phyloP scores from a whole-genome alignment of 2,113 vertebrate species.

The Beaufortia kweichowensis region DNA sequence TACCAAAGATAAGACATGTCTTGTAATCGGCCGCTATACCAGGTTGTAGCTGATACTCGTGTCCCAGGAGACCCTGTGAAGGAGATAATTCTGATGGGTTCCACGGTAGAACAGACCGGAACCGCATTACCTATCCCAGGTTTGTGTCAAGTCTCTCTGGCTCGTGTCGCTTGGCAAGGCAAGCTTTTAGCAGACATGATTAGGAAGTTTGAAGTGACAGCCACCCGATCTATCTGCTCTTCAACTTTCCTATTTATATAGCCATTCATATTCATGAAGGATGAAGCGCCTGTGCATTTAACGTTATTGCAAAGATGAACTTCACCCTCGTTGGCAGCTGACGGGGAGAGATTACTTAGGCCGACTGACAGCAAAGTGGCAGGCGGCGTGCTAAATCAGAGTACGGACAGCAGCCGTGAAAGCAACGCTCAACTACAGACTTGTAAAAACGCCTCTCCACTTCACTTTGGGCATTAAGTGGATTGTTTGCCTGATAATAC shows the following conservation, averaged over 20 bases:
- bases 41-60: slow-evolving; percentile 21
- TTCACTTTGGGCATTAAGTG: slow-evolving; percentile 70
- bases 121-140: slow-evolving; percentile 35
- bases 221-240: slow-evolving; percentile 70
- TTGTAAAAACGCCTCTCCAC: slow-evolving; percentile 70
- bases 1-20: slow-evolving; percentile 34
- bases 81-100: slow-evolving; percentile 10
- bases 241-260: slow-evolving; percentile 77
- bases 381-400: slow-evolving; percentile 70
- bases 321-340: slow-evolving; percentile 69
- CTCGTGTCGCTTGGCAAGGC: slow-evolving; percentile 56
- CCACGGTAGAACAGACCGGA: slow-evolving; percentile 23
- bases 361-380: slow-evolving; percentile 74
- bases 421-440: slow-evolving; percentile 63
- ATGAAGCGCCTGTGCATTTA: slow-evolving; percentile 73
- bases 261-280: slow-evolving; percentile 79
- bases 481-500: slow-evolving; percentile 71
- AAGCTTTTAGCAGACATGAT: slow-evolving; percentile 69
- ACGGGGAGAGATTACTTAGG: slow-evolving; percentile 75
- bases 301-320: slow-evolving; percentile 74
- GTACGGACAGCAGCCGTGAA: slow-evolving; percentile 63
- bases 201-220: slow-evolving; percentile 70
- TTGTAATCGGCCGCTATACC: slow-evolving; percentile 38
- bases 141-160: slow-evolving; percentile 49
- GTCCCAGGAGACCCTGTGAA: slow-evolving; percentile 22